These are phyloP conservation scores for Phymatocera aterrima DNA, from an alignment of 2,888 invertebrate species.

Conservation along the genomic window DNA sequence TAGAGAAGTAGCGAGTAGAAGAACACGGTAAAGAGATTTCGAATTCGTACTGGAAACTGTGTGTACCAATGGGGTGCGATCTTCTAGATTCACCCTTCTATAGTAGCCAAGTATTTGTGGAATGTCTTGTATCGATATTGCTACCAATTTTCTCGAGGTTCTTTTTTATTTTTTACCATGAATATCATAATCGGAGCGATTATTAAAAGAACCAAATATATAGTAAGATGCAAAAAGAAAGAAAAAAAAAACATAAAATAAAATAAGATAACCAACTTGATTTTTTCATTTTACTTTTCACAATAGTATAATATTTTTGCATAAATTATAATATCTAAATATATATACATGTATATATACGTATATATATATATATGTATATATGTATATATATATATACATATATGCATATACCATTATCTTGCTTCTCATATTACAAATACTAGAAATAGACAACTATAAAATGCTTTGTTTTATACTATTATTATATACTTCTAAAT, in stretches of 20 bases:
- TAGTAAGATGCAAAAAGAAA: neutral
- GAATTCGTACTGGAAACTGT: no score
- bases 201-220: neutral
- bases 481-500: constrained; percentile 63
- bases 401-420: no score
- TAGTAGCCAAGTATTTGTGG: constrained; percentile 29
- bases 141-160: neutral
- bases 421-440: constrained; percentile 53
- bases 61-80: no score
- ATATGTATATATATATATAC: no score
- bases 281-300: constrained; percentile 22
- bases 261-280: constrained; percentile 19
- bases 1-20: no score
- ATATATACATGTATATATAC: no score
- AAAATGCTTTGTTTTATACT: constrained; percentile 65
- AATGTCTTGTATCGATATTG: constrained; percentile 22
- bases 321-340: constrained; percentile 39
- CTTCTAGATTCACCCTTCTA: no score
- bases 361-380: no score
- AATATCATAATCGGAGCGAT: neutral
- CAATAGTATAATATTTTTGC: neutral
- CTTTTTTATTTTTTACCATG: no score
- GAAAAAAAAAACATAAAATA: neutral
- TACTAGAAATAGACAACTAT: constrained; percentile 65
- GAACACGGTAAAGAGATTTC: no score